These are phyloP conservation scores for Corapipo altera DNA, from an alignment of 2,113 vertebrate genomes.

Conservation along the genomic window DNA sequence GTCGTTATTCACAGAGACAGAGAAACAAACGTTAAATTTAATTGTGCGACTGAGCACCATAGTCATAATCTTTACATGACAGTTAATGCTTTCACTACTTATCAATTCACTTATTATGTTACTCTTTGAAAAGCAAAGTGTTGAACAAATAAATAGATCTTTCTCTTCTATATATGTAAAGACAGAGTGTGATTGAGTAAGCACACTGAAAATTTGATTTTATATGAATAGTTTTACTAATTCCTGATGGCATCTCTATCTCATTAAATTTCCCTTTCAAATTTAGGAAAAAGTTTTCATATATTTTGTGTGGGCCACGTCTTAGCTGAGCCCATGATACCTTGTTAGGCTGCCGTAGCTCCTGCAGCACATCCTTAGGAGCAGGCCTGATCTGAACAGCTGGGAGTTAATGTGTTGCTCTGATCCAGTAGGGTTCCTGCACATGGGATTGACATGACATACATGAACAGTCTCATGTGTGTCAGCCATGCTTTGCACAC, in stretches of 20 bases:
- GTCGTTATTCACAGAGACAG: conserved; percentile 53
- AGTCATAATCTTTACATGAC: conserved; percentile 67
- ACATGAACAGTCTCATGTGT: rapidly evolving
- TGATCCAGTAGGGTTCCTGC: neutral
- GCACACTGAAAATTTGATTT: conserved; percentile 14
- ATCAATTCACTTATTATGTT: conserved; percentile 65
- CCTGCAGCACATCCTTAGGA: neutral
- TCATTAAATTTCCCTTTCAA: neutral
- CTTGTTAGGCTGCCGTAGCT: neutral
- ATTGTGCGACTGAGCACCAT: conserved; percentile 57
- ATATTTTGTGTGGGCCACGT: neutral
- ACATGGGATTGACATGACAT: rapidly evolving
- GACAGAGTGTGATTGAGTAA: conserved; percentile 12
- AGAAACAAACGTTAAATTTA: conserved; percentile 72
- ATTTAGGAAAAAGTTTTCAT: neutral
- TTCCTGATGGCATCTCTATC: neutral
- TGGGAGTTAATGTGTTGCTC: rapidly evolving
- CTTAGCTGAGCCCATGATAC: neutral
- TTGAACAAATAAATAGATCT: conserved; percentile 42
- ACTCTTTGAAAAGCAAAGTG: conserved; percentile 58
- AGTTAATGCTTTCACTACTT: conserved; percentile 72
- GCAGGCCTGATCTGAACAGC: rapidly evolving
- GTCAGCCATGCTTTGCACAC: neutral
- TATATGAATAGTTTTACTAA: conserved; percentile 2
- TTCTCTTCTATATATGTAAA: conserved; percentile 25